Percentiles rank a stretch among this genome's conserved stretches.
These are phyloP conservation scores for Urocitellus parryii DNA, from an alignment of 2,113 vertebrate species.

Conservation along the genomic window DNA sequence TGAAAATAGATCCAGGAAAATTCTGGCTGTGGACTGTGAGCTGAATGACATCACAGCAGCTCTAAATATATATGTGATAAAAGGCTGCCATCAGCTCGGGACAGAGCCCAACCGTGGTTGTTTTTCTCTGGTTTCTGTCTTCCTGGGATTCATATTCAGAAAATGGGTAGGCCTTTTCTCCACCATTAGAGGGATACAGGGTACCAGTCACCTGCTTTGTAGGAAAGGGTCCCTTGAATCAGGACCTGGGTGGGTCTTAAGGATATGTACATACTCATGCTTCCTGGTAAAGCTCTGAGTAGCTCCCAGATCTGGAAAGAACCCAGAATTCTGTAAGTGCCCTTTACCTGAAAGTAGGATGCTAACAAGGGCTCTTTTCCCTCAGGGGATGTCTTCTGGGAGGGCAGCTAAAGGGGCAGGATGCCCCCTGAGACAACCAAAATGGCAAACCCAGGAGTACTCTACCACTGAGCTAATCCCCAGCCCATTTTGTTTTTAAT, in stretches of 20 bases:
- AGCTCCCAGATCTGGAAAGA: neutral
- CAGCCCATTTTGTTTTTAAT: neutral
- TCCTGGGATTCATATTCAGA: slow-evolving; percentile 72
- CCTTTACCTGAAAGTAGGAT: neutral
- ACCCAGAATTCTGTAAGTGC: neutral
- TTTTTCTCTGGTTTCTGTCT: slow-evolving; percentile 75
- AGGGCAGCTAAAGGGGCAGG: neutral
- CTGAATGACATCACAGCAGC: slow-evolving; percentile 81
- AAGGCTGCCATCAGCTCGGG: slow-evolving; percentile 79
- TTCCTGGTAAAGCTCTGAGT: neutral
- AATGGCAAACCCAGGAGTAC: neutral
- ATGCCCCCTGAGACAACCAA: neutral
- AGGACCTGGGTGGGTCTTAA: neutral
- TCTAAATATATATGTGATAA: slow-evolving; percentile 83
- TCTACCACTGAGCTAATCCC: neutral
- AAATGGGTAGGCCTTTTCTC: slow-evolving; percentile 54
- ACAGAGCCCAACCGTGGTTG: slow-evolving; percentile 60
- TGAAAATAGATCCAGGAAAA: slow-evolving; percentile 84
- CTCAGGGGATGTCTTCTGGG: neutral
- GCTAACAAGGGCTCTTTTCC: neutral
- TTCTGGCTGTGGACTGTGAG: slow-evolving; percentile 80
- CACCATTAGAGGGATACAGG: neutral
- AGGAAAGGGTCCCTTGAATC: slow-evolving; percentile 2
- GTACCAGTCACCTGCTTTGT: slow-evolving; percentile 4
- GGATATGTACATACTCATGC: neutral